Evolutionary conservation across 2,888 invertebrate genomes (phyloP).

Genomic region (Tipula vernalis): DNA sequence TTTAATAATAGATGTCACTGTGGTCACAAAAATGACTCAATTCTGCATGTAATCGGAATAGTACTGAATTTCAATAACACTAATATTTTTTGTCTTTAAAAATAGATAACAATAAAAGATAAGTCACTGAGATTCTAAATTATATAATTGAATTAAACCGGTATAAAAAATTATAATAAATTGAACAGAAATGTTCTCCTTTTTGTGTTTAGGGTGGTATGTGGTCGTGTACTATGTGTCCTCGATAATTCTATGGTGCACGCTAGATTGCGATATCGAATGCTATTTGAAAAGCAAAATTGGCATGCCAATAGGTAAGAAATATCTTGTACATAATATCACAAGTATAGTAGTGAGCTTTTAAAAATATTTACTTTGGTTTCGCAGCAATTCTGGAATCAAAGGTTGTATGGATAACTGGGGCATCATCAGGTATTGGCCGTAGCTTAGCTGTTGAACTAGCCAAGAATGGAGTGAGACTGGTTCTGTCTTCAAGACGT

Average conservation of each 20-base stretch:
- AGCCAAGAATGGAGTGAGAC: slow-evolving; percentile 49
- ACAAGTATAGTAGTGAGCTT: neutral
- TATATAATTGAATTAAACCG: neutral
- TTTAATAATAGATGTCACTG: neutral
- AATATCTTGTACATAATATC: neutral
- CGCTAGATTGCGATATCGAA: slow-evolving; percentile 48
- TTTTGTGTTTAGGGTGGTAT: neutral
- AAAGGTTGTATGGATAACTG: slow-evolving; percentile 73
- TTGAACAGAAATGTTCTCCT: neutral
- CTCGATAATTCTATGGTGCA: slow-evolving; percentile 12
- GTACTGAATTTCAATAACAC: no score
- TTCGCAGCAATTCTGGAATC: neutral
- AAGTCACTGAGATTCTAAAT: neutral
- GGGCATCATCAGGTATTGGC: slow-evolving; percentile 76
- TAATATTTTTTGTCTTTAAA: no score
- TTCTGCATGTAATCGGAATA: neutral
- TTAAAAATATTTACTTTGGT: neutral
- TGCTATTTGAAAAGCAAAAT: slow-evolving; percentile 46
- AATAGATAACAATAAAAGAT: neutral
- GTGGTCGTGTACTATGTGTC: neutral
- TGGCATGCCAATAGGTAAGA: slow-evolving; percentile 45
- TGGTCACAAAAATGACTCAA: neutral
- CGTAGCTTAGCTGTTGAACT: slow-evolving; percentile 55
- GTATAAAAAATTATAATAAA: neutral
- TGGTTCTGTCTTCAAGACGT: slow-evolving; percentile 56